phyloP scores from a whole-genome alignment of 1,140 invertebrate genomes.

The Camponotus pennsylvanicus region DNA sequence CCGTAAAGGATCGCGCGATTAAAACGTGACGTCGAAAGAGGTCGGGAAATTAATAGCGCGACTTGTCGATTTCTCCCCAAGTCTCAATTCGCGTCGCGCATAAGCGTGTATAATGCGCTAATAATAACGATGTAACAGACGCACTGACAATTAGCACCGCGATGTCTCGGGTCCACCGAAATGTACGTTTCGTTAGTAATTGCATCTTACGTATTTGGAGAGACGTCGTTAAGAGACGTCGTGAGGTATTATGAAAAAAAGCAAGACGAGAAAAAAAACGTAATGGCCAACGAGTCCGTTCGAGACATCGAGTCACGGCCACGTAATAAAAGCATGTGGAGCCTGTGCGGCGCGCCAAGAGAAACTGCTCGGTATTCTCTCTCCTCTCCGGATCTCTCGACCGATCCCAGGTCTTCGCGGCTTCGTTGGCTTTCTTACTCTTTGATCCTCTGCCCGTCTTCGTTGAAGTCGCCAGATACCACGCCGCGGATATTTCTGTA shows the following conservation, averaged over 20 bases:
- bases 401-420: conserved; percentile 73
- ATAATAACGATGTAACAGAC: conserved; percentile 50
- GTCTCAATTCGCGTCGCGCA: conserved; percentile 49
- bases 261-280: conserved; percentile 29
- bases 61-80: conserved; percentile 31
- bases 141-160: conserved; percentile 40
- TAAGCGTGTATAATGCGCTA: background rate
- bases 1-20: conserved; percentile 23
- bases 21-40: background rate
- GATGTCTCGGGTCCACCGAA: conserved; percentile 19
- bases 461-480: conserved; percentile 46
- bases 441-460: conserved; percentile 70
- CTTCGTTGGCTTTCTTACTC: conserved; percentile 71
- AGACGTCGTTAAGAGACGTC: conserved; percentile 45
- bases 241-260: conserved; percentile 55
- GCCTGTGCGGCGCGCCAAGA: conserved; percentile 77
- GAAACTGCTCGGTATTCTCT: conserved; percentile 81
- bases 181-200: conserved; percentile 51
- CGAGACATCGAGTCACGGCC: conserved; percentile 71
- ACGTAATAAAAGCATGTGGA: conserved; percentile 82
- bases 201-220: conserved; percentile 56
- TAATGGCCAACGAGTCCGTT: conserved; percentile 63
- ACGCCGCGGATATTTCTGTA: background rate
- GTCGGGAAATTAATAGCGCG: conserved; percentile 41
- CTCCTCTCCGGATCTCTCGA: conserved; percentile 76